These are phyloP conservation scores for Phorcus lineatus DNA, from an alignment of 2,888 invertebrate species.

Conservation along the genomic window DNA sequence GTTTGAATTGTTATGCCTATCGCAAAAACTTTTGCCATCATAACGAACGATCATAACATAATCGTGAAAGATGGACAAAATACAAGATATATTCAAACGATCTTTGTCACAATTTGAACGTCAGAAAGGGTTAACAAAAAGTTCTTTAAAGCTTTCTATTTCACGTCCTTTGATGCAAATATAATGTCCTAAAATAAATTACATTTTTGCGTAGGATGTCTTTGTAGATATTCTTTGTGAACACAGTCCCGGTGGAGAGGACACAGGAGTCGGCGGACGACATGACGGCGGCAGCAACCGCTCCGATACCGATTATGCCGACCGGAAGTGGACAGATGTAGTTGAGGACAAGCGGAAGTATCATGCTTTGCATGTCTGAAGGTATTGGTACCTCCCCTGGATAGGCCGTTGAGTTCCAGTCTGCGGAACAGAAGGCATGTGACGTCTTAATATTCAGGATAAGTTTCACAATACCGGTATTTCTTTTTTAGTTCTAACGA, in stretches of 20 bases:
- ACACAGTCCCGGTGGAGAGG: slow-evolving; percentile 41
- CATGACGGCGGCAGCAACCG: slow-evolving; percentile 51
- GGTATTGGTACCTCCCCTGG: slow-evolving; percentile 20
- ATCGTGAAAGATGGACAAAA: no score
- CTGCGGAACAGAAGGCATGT: slow-evolving; percentile 22
- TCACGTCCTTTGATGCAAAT: no score
- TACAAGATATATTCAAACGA: no score
- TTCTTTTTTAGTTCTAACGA: no score
- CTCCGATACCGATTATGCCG: slow-evolving; percentile 46
- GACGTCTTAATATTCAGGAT: no score
- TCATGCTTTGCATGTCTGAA: slow-evolving; percentile 17
- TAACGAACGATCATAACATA: no score
- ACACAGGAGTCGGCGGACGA: slow-evolving; percentile 48
- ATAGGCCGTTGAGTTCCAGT: slow-evolving; percentile 47
- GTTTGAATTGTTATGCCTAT: no score
- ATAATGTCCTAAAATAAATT: not conserved
- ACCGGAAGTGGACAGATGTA: slow-evolving; percentile 43
- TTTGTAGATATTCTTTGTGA: slow-evolving; percentile 47
- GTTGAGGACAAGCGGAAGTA: slow-evolving; percentile 46
- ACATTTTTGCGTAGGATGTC: slow-evolving; percentile 39
- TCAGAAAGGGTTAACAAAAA: no score
- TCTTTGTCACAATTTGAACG: no score
- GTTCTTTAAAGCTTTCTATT: not conserved
- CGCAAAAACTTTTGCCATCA: no score
- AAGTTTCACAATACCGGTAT: no score